Percentiles rank a stretch among this genome's conserved stretches.
Conservation (phyloP, 2,888 invertebrate species). For the Sericinus montela region DNA sequence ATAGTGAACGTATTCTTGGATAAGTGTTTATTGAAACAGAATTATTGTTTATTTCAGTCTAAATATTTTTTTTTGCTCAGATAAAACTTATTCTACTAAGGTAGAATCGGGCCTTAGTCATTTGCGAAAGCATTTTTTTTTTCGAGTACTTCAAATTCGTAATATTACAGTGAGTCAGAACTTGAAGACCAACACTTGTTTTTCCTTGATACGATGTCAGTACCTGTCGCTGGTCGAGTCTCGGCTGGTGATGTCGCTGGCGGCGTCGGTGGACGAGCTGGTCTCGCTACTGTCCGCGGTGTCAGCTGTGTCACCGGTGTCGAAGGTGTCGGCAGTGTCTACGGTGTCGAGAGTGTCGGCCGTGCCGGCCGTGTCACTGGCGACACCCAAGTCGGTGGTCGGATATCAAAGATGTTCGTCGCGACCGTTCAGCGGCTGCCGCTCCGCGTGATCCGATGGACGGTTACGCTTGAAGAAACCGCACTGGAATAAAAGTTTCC, state of each 20-base stretch:
- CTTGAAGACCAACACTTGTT: constrained; percentile 32
- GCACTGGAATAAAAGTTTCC: constrained; percentile 76
- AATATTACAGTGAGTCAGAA: constrained; percentile 20
- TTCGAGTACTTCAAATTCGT: too few relatives aligned
- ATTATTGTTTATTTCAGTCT: too few relatives aligned
- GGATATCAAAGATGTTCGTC: constrained; percentile 87
- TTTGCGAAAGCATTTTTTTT: too few relatives aligned
- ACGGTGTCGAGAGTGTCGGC: constrained; percentile 30
- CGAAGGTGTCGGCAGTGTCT: constrained; percentile 34
- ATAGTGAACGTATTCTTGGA: too few relatives aligned
- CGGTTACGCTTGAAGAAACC: constrained; percentile 96
- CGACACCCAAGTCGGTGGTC: constrained; percentile 47
- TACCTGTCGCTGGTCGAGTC: constrained; percentile 69
- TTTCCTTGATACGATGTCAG: constrained; percentile 35
- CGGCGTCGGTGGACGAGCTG: constrained; percentile 61
- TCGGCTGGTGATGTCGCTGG: constrained; percentile 70
- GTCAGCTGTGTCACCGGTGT: constrained; percentile 30
- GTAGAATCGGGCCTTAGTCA: too few relatives aligned
- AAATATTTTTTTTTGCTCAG: too few relatives aligned
- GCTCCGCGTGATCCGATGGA: constrained; percentile 88
- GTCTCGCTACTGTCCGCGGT: constrained; percentile 31
- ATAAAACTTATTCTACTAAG: too few relatives aligned
- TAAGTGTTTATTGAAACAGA: too few relatives aligned
- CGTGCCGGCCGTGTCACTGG: constrained; percentile 46
- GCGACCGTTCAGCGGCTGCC: constrained; percentile 90